Evolutionary conservation across 2,888 invertebrate genomes (phyloP), one percentile per base, ranked within the genome.

Genomic region (Lagria hirta): DNA sequence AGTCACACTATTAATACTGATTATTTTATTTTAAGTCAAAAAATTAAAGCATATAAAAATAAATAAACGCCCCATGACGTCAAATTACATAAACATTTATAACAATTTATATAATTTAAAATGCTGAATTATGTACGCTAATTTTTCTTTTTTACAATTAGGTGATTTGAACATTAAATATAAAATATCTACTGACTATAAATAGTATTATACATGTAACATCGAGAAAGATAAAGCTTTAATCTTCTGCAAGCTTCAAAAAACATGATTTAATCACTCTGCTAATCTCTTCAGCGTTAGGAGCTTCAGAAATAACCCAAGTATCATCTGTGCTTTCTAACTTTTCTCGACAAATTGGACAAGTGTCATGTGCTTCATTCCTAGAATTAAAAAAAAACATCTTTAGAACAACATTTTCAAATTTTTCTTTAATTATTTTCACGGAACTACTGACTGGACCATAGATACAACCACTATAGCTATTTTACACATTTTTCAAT

Each of bases 351-450:
- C 85, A 86, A 43, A 84, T 78, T 0, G 86, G 85, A 62, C 85
- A 86, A 1, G 82, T 83, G 61, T 81, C 80, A 60, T 83, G 78
- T 49, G 75, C 73, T n/a, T 79, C 79, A 68, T 82, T 82, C 83
- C 83, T 84, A 59, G 23, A 71, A 64, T 49, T 41, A 47, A 18
- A 18, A 5, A 18, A 20, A 49, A 38, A 3, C 34, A 43, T 22
- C 4, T 15, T 22, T 8, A 33, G 18, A 16, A 34, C 27, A 7
- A 27, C 29, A 35, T 18, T 18, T 18, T 4, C 6, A 6, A 18
- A 6, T 18, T 18, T 18, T 4, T 18, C 6, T 4, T 18, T 6
- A 18, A 18, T 4, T 6, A 6, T 4, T 4, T 18, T 6, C 18
- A 18, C 5, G 5, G 18, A 5, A 6, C 18, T 18, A 6, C 6